These are phyloP conservation scores for Phrynosoma platyrhinos DNA, from an alignment of 2,113 vertebrate genomes.

Conservation along the genomic window DNA sequence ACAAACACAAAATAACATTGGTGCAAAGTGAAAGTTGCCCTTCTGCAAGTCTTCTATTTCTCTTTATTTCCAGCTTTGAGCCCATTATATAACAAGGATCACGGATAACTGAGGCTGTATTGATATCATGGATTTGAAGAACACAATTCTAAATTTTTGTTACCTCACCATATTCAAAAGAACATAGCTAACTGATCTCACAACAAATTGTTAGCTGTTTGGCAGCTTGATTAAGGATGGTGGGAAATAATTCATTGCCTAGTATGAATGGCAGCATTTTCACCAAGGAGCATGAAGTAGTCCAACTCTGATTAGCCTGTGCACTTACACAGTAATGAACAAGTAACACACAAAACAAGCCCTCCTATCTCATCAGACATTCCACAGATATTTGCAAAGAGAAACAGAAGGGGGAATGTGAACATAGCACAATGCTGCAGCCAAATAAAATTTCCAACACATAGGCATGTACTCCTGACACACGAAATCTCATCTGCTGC, in stretches of 20 bases:
- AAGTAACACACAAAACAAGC: constrained; percentile 72
- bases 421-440: constrained; percentile 45
- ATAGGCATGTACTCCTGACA: constrained; percentile 55
- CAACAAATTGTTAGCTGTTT: constrained; percentile 37
- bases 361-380: constrained; percentile 68
- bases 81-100: constrained; percentile 8
- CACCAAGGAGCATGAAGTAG: constrained; percentile 67
- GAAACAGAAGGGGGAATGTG: constrained; percentile 67
- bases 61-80: constrained; percentile 14
- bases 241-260: constrained; percentile 67
- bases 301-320: constrained; percentile 68
- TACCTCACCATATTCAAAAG: constrained; percentile 34
- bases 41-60: neutral
- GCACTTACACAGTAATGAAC: constrained; percentile 71
- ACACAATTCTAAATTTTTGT: constrained; percentile 12
- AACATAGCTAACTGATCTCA: neutral
- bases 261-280: constrained; percentile 62
- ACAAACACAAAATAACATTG: constrained; percentile 20
- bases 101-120: neutral
- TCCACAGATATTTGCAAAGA: constrained; percentile 71
- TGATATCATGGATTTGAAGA: neutral
- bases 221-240: constrained; percentile 58
- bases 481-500: constrained; percentile 33
- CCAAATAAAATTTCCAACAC: constrained; percentile 63
- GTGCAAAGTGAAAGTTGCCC: neutral